Evolutionary conservation across 2,888 invertebrate genomes (phyloP).

Genomic region (Stenolophus ochropezus): DNA sequence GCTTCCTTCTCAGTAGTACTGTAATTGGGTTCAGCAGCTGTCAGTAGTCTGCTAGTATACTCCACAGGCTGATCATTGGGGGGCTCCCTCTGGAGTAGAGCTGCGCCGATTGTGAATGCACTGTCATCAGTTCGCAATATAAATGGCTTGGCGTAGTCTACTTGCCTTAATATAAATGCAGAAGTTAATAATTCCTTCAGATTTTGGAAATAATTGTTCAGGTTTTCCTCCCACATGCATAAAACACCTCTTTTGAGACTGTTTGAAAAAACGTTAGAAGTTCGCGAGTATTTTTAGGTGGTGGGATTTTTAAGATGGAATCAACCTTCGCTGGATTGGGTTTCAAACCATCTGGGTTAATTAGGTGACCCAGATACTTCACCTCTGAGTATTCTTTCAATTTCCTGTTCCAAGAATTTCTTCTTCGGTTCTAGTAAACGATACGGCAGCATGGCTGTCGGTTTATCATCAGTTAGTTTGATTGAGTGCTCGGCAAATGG

Average conservation of each 20-base stretch:
- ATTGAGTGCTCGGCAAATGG: no score
- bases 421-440: neutral
- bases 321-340: no score
- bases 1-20: neutral
- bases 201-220: no score
- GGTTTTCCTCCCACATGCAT: no score
- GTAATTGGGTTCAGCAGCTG: conserved; percentile 50
- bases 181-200: neutral
- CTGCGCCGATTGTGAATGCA: neutral
- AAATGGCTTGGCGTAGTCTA: conserved; percentile 62
- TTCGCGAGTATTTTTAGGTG: no score
- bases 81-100: neutral
- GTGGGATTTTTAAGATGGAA: no score
- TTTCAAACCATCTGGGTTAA: neutral
- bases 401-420: neutral
- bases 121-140: conserved; percentile 59
- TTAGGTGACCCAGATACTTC: neutral
- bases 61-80: neutral
- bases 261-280: no score
- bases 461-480: neutral
- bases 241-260: no score
- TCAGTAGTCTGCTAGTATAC: neutral
- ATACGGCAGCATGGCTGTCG: neutral
- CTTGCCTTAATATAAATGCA: conserved; percentile 60
- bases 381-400: neutral